These are phyloP conservation scores for Erethizon dorsatum DNA, from an alignment of 2,797 vertebrate genomes.

Conservation along the genomic window DNA sequence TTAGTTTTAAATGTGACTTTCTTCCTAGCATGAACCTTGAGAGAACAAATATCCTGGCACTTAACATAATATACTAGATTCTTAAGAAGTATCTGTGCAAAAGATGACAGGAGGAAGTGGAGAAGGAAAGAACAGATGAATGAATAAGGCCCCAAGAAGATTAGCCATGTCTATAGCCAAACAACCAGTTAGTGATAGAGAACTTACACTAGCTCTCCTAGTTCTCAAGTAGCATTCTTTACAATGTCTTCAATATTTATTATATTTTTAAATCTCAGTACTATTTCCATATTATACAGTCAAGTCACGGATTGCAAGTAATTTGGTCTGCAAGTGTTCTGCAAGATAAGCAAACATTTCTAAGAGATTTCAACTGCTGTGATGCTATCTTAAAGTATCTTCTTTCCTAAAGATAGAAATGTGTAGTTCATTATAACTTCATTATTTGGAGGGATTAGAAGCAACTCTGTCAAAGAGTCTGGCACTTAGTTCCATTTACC, in stretches of 20 bases:
- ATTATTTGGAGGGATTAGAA: conserved; percentile 61
- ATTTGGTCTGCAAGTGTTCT: not conserved
- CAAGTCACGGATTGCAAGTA: not conserved
- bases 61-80: conserved; percentile 17
- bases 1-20: conserved; percentile 39
- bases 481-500: conserved; percentile 12
- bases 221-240: not conserved
- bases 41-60: not conserved
- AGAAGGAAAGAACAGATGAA: not conserved
- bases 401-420: conserved; percentile 44
- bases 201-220: not conserved
- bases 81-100: not conserved
- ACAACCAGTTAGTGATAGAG: not conserved
- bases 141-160: not conserved
- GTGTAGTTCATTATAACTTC: conserved; percentile 50
- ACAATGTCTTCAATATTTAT: not conserved
- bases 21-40: not conserved
- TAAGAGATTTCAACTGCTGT: not conserved
- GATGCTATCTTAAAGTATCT: conserved; percentile 42
- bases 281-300: not conserved
- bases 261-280: conserved; percentile 8
- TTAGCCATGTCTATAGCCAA: not conserved
- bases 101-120: not conserved
- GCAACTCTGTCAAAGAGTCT: not conserved
- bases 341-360: not conserved